phyloP scores from a whole-genome alignment of 2,113 vertebrate genomes.

The Perccottus glenii region DNA sequence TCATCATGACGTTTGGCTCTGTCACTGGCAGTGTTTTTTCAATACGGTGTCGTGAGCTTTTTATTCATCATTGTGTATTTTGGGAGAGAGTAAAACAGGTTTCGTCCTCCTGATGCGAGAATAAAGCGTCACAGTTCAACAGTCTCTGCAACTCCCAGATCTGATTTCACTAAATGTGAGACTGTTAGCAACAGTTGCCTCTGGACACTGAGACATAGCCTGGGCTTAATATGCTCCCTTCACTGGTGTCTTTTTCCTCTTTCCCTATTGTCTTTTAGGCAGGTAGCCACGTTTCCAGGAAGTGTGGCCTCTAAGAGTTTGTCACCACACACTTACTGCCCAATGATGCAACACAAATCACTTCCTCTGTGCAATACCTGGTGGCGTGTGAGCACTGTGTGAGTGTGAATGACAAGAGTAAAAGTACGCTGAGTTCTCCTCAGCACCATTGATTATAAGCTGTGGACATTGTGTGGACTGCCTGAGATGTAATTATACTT shows the following conservation, averaged over 20 bases:
- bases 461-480: slow-evolving; percentile 53
- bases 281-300: slow-evolving; percentile 45
- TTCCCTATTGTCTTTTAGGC: slow-evolving; percentile 44
- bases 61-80: slow-evolving; percentile 29
- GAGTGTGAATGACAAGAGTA: slow-evolving; percentile 34
- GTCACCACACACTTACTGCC: slow-evolving; percentile 58
- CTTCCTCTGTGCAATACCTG: slow-evolving; percentile 62
- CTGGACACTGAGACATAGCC: slow-evolving; percentile 36
- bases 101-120: slow-evolving; percentile 2
- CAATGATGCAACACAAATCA: slow-evolving; percentile 60
- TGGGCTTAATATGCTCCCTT: slow-evolving; percentile 33
- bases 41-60: slow-evolving; percentile 29
- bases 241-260: slow-evolving; percentile 35
- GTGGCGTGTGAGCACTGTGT: slow-evolving; percentile 35
- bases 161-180: slow-evolving; percentile 39
- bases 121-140: slow-evolving; percentile 27
- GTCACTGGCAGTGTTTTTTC: slow-evolving; percentile 46
- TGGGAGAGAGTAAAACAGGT: slow-evolving; percentile 21
- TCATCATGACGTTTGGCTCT: slow-evolving; percentile 64
- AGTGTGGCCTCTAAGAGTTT: slow-evolving; percentile 37
- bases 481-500: slow-evolving; percentile 71
- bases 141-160: slow-evolving; percentile 27
- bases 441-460: slow-evolving; percentile 63
- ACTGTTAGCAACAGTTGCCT: slow-evolving; percentile 42
- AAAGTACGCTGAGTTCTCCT: slow-evolving; percentile 38